Evolutionary conservation across 2,888 invertebrate genomes (phyloP), one percentile per base, ranked within the genome.

Genomic region (Mesopsocus fuscifrons): DNA sequence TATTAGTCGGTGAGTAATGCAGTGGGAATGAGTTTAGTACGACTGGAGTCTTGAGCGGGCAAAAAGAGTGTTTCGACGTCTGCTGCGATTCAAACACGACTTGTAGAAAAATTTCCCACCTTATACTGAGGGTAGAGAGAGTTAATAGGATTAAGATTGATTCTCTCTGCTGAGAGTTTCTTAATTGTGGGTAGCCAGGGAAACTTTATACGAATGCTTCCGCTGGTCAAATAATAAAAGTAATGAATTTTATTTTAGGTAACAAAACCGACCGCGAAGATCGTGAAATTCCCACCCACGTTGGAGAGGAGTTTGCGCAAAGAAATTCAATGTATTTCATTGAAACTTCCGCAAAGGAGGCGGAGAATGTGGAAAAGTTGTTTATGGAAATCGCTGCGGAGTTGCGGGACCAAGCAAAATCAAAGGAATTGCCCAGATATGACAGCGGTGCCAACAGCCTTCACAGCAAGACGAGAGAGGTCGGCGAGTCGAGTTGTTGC

Each of bases 201-300:
- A n/a, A n/a, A n/a, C n/a, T n/a, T n/a, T n/a, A n/a, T n/a, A n/a
- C n/a, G n/a, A n/a, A n/a, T n/a, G n/a, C n/a, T n/a, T n/a, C n/a
- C n/a, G n/a, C n/a, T n/a, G n/a, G n/a, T n/a, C n/a, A n/a, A n/a
- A n/a, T n/a, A n/a, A n/a, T n/a, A n/a, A n/a, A n/a, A n/a, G n/a
- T n/a, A n/a, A n/a, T n/a, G n/a, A n/a, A 40, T 40, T 40, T 8
- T 42, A 41, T 52, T 54, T 16, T 54, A 87, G 88, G 89, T 52
- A 97, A 97, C 63, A 97, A 97, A 72, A 91, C 89, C 55, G 97
- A 97, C 62, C 74, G 92, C 52, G 89, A 91, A 58, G 92, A 92
- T 59, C 69, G 94, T 51, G 95, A 97, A 68, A 85, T 94, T 55
- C 95, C 95, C 1, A 77, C 81, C 21, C 81, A 87, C 57, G 88